Evolutionary conservation across 1,140 invertebrate species (phyloP).

Genomic region (Zaprionus ornatus): DNA sequence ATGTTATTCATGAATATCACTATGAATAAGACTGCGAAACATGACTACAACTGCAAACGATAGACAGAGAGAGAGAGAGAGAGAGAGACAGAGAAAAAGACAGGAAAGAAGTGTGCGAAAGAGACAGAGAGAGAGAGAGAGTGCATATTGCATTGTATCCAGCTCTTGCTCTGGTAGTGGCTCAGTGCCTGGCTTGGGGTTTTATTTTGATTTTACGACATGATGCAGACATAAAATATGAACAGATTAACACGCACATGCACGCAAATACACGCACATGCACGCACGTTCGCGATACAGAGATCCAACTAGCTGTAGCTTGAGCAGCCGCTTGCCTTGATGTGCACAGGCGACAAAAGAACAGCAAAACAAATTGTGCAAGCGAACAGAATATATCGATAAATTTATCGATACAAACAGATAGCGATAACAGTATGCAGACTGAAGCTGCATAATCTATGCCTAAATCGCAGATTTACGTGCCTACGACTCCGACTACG

Average conservation of each 20-base stretch:
- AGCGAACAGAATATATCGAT: background rate
- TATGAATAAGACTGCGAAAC: conserved; percentile 41
- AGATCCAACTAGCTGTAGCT: background rate
- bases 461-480: no score
- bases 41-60: conserved; percentile 1
- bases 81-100: background rate
- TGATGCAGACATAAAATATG: conserved; percentile 66
- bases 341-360: conserved; percentile 42
- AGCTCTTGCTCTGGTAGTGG: conserved; percentile 8
- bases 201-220: conserved; percentile 72
- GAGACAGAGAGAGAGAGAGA: background rate
- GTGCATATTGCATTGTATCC: conserved; percentile 31
- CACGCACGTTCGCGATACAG: background rate
- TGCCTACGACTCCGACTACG: no score
- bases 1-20: conserved; percentile 55
- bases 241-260: conserved; percentile 58
- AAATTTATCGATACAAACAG: no score
- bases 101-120: background rate
- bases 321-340: background rate
- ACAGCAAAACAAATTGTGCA: background rate
- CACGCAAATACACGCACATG: conserved; percentile 2
- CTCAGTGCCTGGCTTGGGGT: conserved; percentile 24
- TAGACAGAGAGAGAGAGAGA: background rate
- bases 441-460: no score
- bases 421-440: no score